Conservation (phyloP, 2,888 invertebrate species). For the Spodoptera picta region DNA sequence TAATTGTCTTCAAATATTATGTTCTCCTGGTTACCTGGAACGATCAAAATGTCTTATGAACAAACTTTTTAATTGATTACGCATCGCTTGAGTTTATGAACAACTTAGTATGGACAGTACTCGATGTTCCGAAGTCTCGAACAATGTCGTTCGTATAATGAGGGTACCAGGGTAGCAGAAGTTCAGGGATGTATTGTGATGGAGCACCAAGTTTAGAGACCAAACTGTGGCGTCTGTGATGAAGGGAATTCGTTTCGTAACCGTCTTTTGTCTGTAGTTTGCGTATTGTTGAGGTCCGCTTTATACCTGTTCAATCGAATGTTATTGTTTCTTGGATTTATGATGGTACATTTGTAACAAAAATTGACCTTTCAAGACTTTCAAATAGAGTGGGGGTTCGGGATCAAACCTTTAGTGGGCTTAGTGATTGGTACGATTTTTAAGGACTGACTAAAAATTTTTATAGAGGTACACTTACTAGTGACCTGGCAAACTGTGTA, state of each 20-base stretch:
- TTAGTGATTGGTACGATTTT: too few relatives aligned
- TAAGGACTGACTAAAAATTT: too few relatives aligned
- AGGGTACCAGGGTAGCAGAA: slow-evolving; percentile 43
- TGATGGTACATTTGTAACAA: slow-evolving; percentile 5
- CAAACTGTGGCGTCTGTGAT: slow-evolving; percentile 36
- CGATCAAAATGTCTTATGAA: slow-evolving; percentile 10
- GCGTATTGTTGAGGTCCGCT: slow-evolving; percentile 38
- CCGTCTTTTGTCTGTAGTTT: slow-evolving; percentile 49
- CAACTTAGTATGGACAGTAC: slow-evolving; percentile 36
- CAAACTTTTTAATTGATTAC: slow-evolving; percentile 45
- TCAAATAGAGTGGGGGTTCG: too few relatives aligned
- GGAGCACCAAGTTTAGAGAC: slow-evolving; percentile 38
- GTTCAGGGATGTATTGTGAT: slow-evolving; percentile 46
- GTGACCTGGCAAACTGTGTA: too few relatives aligned
- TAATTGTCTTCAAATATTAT: not conserved
- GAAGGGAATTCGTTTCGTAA: slow-evolving; percentile 42
- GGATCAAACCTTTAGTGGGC: too few relatives aligned
- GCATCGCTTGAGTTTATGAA: slow-evolving; percentile 22
- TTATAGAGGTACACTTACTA: too few relatives aligned
- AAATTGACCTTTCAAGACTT: too few relatives aligned
- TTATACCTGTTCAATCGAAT: slow-evolving; percentile 37
- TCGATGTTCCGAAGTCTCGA: slow-evolving; percentile 29
- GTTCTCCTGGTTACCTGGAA: slow-evolving; percentile 1
- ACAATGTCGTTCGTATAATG: slow-evolving; percentile 45
- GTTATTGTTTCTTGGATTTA: slow-evolving; percentile 11